phyloP scores from a whole-genome alignment of 2,113 vertebrate species.

The Raphicerus campestris region DNA sequence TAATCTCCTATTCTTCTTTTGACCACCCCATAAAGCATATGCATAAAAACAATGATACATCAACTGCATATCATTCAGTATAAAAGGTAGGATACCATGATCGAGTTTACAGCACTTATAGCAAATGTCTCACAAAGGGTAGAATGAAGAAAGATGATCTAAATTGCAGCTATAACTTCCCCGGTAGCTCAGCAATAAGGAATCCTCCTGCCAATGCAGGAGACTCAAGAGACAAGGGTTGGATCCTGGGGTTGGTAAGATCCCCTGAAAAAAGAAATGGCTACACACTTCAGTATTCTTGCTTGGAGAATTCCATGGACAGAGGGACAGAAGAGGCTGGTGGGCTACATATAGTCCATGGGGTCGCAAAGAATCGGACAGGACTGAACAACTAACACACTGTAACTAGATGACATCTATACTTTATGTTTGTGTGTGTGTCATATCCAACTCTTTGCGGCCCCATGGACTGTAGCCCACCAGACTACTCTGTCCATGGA shows the following conservation, averaged over 20 bases:
- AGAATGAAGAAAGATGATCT: slow-evolving; percentile 40
- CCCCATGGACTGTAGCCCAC: not conserved
- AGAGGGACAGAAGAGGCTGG: not conserved
- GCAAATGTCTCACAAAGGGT: not conserved
- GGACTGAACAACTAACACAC: not conserved
- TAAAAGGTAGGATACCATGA: not conserved
- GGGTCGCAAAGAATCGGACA: not conserved
- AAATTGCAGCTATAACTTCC: slow-evolving; percentile 3
- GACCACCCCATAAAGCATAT: not conserved
- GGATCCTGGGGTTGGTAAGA: not conserved
- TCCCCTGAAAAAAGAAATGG: not conserved
- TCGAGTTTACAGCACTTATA: not conserved
- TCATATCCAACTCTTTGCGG: not conserved
- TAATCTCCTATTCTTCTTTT: not conserved
- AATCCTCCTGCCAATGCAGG: not conserved
- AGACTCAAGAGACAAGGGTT: not conserved
- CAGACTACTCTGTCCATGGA: not conserved
- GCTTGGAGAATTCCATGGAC: not conserved
- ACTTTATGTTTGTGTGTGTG: not conserved
- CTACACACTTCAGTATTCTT: not conserved
- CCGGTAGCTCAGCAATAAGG: not conserved
- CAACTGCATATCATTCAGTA: not conserved
- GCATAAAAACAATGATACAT: not conserved
- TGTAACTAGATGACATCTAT: not conserved
- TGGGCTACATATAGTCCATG: not conserved